These are phyloP conservation scores for Crypturellus tataupa DNA, from an alignment of 2,797 vertebrate genomes.

Conservation along the genomic window DNA sequence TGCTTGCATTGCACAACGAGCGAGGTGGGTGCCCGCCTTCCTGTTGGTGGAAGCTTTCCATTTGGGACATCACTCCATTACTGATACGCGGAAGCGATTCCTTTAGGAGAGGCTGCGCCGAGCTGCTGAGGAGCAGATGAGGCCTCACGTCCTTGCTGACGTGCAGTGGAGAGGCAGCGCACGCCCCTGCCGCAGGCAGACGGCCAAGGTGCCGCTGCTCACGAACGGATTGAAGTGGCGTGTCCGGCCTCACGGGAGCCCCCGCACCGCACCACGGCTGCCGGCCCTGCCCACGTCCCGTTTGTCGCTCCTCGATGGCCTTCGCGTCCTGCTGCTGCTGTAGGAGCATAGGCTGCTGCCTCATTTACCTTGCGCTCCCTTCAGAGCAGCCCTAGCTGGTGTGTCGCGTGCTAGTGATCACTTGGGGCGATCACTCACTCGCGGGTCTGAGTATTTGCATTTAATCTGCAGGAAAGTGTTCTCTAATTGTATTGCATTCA, in stretches of 20 bases:
- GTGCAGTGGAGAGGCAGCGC: conserved; percentile 75
- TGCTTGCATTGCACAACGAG: rapidly evolving
- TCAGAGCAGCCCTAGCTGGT: not conserved
- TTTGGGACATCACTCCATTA: conserved; percentile 21
- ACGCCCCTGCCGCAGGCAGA: conserved; percentile 69
- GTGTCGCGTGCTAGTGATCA: conserved; percentile 10
- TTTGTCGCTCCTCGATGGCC: conserved; percentile 32
- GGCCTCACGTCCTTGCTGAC: conserved; percentile 78
- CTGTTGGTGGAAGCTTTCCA: not conserved
- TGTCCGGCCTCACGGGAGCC: conserved; percentile 59
- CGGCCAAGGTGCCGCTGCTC: conserved; percentile 18
- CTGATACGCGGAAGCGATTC: conserved; percentile 58
- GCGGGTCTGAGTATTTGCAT: conserved; percentile 19
- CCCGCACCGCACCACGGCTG: not conserved
- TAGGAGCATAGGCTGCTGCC: conserved; percentile 16
- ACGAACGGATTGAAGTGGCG: conserved; percentile 78
- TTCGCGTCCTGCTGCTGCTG: not conserved
- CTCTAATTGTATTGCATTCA: conserved; percentile 40
- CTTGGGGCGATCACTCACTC: not conserved
- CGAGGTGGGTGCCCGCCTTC: not conserved
- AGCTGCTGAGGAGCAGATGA: conserved; percentile 79
- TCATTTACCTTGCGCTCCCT: not conserved
- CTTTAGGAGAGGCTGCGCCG: conserved; percentile 51
- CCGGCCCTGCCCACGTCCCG: no score
- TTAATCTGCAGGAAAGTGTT: conserved; percentile 39